Percentiles rank a stretch among this genome's conserved stretches.
Conservation (phyloP, 2,888 invertebrate species). For the Phengaris arion region DNA sequence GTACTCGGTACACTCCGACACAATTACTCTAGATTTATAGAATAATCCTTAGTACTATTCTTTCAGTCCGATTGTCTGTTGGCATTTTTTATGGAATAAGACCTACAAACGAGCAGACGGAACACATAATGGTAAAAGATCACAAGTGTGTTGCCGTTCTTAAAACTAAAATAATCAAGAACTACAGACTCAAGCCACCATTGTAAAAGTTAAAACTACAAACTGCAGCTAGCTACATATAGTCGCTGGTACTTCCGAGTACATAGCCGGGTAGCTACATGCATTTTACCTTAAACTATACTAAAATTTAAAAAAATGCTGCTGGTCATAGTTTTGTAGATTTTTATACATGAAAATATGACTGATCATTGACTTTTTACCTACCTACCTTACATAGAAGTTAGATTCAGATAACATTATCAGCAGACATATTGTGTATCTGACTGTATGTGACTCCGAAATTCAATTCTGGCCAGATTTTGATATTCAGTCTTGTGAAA, state of each 20-base stretch:
- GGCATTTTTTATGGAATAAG: too few species aligned
- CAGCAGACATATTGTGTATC: not conserved
- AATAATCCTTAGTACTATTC: too few species aligned
- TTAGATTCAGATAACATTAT: conserved; percentile 1
- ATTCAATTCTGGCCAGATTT: conserved; percentile 46
- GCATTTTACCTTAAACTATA: not conserved
- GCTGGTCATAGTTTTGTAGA: not conserved
- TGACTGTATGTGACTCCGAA: conserved; percentile 35
- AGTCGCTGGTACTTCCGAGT: not conserved
- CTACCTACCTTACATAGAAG: not conserved
- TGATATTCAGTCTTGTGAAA: conserved; percentile 42
- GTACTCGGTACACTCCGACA: too few species aligned
- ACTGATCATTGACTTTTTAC: not conserved
- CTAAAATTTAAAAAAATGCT: not conserved
- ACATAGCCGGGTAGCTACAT: not conserved
- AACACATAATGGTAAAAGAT: too few species aligned
- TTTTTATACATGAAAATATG: not conserved
- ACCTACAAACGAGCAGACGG: too few species aligned
- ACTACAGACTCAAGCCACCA: too few species aligned
- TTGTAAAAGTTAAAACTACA: too few species aligned
- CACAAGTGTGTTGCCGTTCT: too few species aligned
- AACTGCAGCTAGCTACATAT: too few species aligned
- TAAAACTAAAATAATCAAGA: too few species aligned
- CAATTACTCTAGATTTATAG: too few species aligned
- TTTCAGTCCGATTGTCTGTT: too few species aligned